Percentiles rank a stretch among this genome's conserved stretches.
Evolutionary conservation across 2,113 vertebrate species (phyloP).

Genomic region (Grallaria varia): DNA sequence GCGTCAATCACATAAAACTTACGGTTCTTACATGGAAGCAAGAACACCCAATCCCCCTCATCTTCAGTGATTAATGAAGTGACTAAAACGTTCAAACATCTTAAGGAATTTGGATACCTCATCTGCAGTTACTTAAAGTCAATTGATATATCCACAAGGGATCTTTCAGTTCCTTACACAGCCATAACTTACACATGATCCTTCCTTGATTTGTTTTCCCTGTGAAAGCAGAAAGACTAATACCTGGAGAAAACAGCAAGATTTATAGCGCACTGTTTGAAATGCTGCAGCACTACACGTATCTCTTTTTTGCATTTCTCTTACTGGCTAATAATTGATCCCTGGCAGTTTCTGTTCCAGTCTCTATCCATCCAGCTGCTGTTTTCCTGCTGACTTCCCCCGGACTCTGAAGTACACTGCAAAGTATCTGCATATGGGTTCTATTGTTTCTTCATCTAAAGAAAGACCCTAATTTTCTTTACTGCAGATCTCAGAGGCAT

Average conservation of each 20-base stretch:
- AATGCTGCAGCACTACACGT: background rate
- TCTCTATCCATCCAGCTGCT: background rate
- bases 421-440: background rate
- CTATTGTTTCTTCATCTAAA: background rate
- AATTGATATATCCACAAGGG: background rate
- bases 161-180: background rate
- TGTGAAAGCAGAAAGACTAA: conserved; percentile 3
- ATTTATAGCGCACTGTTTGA: background rate
- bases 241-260: conserved; percentile 7
- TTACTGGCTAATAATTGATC: background rate
- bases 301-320: background rate
- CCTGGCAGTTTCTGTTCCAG: background rate
- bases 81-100: background rate
- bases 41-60: background rate
- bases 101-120: conserved; percentile 27
- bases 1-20: background rate
- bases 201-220: conserved; percentile 5
- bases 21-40: background rate
- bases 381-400: background rate
- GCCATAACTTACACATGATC: background rate
- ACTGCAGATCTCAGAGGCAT: background rate
- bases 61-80: conserved; percentile 8
- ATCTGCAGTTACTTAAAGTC: conserved; percentile 46
- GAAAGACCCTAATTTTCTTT: background rate
- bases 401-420: background rate